Evolutionary conservation across 2,113 vertebrate species (phyloP), one percentile per base, ranked within the genome.

Genomic region (Hippopotamus amphibius): DNA sequence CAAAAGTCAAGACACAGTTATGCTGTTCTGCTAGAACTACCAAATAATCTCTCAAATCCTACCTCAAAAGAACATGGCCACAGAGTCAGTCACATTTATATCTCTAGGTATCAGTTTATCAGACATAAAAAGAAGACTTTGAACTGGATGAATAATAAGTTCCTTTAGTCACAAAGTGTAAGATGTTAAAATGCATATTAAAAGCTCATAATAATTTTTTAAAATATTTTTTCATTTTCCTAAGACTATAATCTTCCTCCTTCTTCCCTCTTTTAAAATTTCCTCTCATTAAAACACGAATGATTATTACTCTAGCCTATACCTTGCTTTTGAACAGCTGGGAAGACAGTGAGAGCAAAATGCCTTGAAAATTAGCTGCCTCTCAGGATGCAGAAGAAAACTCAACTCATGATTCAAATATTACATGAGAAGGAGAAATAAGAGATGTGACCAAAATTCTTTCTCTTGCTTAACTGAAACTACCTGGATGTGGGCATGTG

Each of bases 381-480:
- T 94, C 66, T 89, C n/a, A 43, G 46, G 59, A 89, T 89, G 28
- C 8, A 46, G 50, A 33, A 68, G 68, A 88, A 95, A 88, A 88
- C 37, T 37, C 37, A 37, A 37, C 37, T 37, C 37, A 37, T 37
- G 37, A 37, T 37, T 37, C 37, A 37, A 37, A 37, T 37, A 37
- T 37, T 37, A 37, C 37, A 37, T 33, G 41, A 41, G 59, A 90
- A 79, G 68, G 69, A 84, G 50, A 83, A 88, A 50, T 50, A 72
- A 68, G 24, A 88, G 30, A 14, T 50, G 6, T 74, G 5, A 68
- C 7, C 13, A 37, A 41, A 76, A 59, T 68, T 68, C 65, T 74
- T 55, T 72, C 55, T 81, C 17, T 55, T 65, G 26, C 10, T 16
- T 66, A 57, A 65, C 22, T 66, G 46, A 74, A 87, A 92, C 17